Base-by-base conservation (phyloP, 2,888 invertebrate genomes). In the Habrosyne pyritoides region DNA sequence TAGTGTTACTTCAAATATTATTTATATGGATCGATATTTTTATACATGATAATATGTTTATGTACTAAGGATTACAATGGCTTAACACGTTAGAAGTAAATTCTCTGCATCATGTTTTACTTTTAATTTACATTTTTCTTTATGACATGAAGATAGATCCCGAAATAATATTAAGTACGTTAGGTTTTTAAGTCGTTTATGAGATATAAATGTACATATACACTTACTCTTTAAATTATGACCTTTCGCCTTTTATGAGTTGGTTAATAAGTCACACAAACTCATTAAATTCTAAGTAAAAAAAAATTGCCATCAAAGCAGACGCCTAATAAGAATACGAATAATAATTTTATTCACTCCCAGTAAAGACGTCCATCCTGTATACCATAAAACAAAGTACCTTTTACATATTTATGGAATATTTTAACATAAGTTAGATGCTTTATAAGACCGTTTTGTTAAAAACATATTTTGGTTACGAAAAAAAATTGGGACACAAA, bases 401-500 rank as follows among this genome's bases (percentile, higher is more conserved):
- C 50, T 50, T 26, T 50, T 50, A 26, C 50, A 50, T 50, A 50
- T 50, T 50, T 50, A 50, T 50, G 50, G 50, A 50, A 28, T 28
- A 50, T 21, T 24, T 50, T 50, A 50, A 28, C 49, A 49, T 49
- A 49, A 49, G 49, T 14, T 49, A 18, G 42, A 42, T 42, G 8
- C 42, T 42, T 36, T 42, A 36, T 36, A 42, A 8, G 42, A 18
- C 14, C 6, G 42, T 42, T 42, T 42, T 18, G 18, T 42, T 18
- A 42, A 42, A 42, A 42, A 42, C 42, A 14, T 42, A 42, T 42
- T 42, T 42, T 42, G 18, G 8, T 42, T n/a, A 18, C 42, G 3
- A 14, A 6, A 18, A 42, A 42, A n/a, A n/a, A 18, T 42, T 18
- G 18, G 42, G 8, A 42, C 42, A 42, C 18, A 8, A 42, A 18